These are phyloP conservation scores for Benitochromis conjunctus DNA, from an alignment of 2,113 vertebrate species.

Conservation along the genomic window DNA sequence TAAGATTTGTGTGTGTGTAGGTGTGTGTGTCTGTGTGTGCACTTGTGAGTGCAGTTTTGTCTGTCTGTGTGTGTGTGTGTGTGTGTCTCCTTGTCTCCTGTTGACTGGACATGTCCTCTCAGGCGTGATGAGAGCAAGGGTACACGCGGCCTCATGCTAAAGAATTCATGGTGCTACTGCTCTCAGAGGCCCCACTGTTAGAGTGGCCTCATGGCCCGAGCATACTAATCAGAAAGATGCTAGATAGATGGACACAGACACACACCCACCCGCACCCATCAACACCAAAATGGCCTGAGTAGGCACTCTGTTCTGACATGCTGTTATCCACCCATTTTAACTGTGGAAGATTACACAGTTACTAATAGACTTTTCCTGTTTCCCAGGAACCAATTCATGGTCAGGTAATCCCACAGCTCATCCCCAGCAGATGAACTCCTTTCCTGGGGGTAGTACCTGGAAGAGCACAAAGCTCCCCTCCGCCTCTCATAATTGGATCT, in stretches of 20 bases:
- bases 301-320: neutral
- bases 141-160: slow-evolving; percentile 62
- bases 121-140: slow-evolving; percentile 55
- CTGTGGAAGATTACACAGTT: slow-evolving; percentile 22
- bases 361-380: slow-evolving; percentile 44
- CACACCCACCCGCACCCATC: neutral
- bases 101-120: slow-evolving; percentile 54
- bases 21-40: neutral
- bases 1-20: neutral
- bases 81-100: slow-evolving; percentile 21
- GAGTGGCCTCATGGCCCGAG: slow-evolving; percentile 53
- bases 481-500: slow-evolving; percentile 57
- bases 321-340: slow-evolving; percentile 16
- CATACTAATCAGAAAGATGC: slow-evolving; percentile 66
- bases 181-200: slow-evolving; percentile 67
- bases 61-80: neutral
- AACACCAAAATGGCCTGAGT: slow-evolving; percentile 2
- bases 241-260: slow-evolving; percentile 10
- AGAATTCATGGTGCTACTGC: slow-evolving; percentile 65
- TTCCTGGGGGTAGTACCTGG: slow-evolving; percentile 25
- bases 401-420: slow-evolving; percentile 62
- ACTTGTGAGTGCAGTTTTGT: neutral
- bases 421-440: slow-evolving; percentile 40
- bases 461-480: slow-evolving; percentile 30
- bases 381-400: slow-evolving; percentile 9